Base-by-base conservation (phyloP, 2,113 vertebrate species). In the Sciurus niger region DNA sequence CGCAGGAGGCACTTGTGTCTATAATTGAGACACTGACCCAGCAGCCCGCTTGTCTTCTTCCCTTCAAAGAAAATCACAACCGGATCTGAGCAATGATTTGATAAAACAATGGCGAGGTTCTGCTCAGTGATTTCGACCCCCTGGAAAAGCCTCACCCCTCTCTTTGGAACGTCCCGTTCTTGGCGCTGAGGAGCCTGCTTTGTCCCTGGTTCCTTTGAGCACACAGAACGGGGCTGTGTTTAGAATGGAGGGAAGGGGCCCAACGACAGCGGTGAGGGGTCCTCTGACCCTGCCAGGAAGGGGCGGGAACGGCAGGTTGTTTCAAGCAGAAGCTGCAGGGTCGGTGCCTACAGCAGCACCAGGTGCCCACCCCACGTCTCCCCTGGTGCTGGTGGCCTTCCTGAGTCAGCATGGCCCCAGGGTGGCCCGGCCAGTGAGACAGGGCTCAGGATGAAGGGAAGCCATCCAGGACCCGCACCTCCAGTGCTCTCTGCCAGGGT, bases 41-140 rank as follows among this genome's bases (percentile, higher is more conserved):
- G 77, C 60, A n/a, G 11, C 43, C 22, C 40, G 51, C 74, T 92
- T 89, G 97, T 95, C 85, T 55, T 95, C 80, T 96, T 97, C 77
- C 82, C 77, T 96, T 79, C 72, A 95, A 97, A 98, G 95, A 91
- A 97, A 97, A 96, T 65, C 89, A 77, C 6, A 16, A 78, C 93
- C 94, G 93, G 89, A 40, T 96, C 94, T 87, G 88, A 90, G 68
- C 82, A 92, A 37, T 94, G 90, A 94, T 95, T 98, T 92, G 97
- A 93, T 87, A 63, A 95, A 51, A 77, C 70, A 58, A 55, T 34
- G 73, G 40, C 73, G 82, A 95, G 28, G 24, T 18, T 30, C 74
- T 65, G 9, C 30, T 25, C 51, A 18, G n/a, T 96, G 65, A 20
- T 76, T 98, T 93, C 92, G 25, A 73, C 77, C 16, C 96, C 48